phyloP scores from a whole-genome alignment of 2,113 vertebrate genomes.

The Numida meleagris region DNA sequence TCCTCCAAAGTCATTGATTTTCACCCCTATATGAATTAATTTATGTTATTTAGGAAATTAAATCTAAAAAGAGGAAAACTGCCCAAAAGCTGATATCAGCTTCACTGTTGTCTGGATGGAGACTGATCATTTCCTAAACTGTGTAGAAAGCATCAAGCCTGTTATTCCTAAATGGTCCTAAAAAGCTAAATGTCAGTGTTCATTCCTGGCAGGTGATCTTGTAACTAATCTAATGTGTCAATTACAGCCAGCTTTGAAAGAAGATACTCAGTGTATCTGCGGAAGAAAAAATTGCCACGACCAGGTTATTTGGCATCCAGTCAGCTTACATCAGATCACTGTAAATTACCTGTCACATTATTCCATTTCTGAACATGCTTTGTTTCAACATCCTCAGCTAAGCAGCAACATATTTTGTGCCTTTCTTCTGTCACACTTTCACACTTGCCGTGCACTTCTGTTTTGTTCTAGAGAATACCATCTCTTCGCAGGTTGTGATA shows the following conservation, averaged over 20 bases:
- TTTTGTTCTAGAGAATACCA: constrained; percentile 47
- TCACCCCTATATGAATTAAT: background rate
- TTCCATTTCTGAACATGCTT: constrained; percentile 7
- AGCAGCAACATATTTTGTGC: constrained; percentile 34
- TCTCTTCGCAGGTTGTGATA: background rate
- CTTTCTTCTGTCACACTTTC: constrained; percentile 41
- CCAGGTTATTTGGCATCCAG: constrained; percentile 38
- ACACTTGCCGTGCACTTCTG: background rate
- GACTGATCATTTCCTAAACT: background rate
- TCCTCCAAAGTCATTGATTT: background rate
- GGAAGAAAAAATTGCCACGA: background rate
- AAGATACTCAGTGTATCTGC: background rate
- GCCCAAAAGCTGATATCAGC: background rate
- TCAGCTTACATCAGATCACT: constrained; percentile 45
- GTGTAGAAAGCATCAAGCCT: background rate
- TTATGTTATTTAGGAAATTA: background rate
- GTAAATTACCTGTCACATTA: constrained; percentile 45
- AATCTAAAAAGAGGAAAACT: background rate
- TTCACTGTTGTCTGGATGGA: background rate
- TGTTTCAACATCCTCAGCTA: constrained; percentile 39
- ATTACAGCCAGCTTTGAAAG: constrained; percentile 11
- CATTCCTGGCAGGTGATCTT: background rate
- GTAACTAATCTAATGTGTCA: constrained; percentile 30
- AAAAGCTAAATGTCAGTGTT: background rate
- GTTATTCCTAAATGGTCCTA: background rate